Percentiles rank a stretch among this genome's conserved stretches.
Evolutionary conservation across 2,888 invertebrate species (phyloP).

Genomic region (Lasioglossum oenotherae): DNA sequence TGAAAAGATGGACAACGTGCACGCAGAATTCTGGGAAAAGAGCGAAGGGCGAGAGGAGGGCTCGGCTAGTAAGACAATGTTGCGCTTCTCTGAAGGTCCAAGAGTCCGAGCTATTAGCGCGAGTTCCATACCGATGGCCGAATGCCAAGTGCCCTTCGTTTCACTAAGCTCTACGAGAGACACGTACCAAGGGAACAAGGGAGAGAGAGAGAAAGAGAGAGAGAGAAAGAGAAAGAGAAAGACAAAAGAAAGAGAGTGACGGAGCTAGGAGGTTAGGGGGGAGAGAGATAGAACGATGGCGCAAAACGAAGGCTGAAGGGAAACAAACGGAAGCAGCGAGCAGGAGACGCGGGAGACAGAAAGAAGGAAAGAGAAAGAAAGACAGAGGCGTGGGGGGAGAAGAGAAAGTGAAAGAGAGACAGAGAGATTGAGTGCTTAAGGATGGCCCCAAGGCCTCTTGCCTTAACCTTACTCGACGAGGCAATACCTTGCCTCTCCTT

Average conservation of each 20-base stretch:
- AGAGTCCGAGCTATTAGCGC: slow-evolving; percentile 70
- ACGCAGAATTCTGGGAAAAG: slow-evolving; percentile 71
- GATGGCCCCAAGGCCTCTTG: slow-evolving; percentile 66
- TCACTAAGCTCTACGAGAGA: slow-evolving; percentile 53
- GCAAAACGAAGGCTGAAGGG: neutral
- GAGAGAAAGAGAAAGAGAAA: neutral
- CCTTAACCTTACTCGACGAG: slow-evolving; percentile 62
- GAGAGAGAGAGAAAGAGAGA: neutral
- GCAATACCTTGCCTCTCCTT: slow-evolving; percentile 54
- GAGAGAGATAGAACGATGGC: neutral
- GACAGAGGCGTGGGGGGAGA: neutral
- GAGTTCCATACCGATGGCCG: slow-evolving; percentile 70
- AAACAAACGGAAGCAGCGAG: slow-evolving; percentile 36
- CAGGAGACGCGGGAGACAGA: slow-evolving; percentile 10
- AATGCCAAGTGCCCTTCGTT: slow-evolving; percentile 68
- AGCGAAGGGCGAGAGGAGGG: slow-evolving; percentile 33
- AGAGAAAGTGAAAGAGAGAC: slow-evolving; percentile 31
- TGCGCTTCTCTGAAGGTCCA: slow-evolving; percentile 76
- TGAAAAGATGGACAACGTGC: slow-evolving; percentile 61
- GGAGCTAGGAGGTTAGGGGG: neutral
- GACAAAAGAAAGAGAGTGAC: neutral
- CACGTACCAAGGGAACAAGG: slow-evolving; percentile 38
- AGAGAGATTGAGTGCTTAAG: slow-evolving; percentile 56
- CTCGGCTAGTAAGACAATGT: slow-evolving; percentile 74
- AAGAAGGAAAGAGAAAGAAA: slow-evolving; percentile 16